Evolutionary conservation across 2,797 vertebrate species (phyloP).

Genomic region (Enteromius treurensis): DNA sequence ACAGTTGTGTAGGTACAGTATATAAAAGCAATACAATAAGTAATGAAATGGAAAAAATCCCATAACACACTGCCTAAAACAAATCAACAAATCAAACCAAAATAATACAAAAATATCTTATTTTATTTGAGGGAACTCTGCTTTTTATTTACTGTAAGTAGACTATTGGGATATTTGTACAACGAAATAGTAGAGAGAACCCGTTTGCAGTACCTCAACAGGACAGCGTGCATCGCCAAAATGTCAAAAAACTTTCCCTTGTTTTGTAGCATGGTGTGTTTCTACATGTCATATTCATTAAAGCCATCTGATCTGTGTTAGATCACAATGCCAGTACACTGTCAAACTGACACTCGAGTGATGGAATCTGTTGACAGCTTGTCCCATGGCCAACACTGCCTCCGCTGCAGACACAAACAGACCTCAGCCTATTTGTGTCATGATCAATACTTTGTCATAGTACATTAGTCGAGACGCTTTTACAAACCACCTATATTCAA

Average conservation of each 20-base stretch:
- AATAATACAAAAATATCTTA: not conserved
- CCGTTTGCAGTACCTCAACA: not conserved
- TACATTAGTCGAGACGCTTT: not conserved
- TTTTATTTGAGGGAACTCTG: not conserved
- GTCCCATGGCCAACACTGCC: conserved; percentile 14
- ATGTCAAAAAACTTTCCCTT: too few relatives aligned
- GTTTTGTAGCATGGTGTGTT: conserved; percentile 23
- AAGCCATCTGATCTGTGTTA: conserved; percentile 36
- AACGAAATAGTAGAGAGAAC: not conserved
- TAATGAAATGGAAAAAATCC: not conserved
- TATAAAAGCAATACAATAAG: not conserved
- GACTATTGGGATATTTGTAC: not conserved
- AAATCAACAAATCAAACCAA: too few relatives aligned
- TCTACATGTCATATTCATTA: conserved; percentile 39
- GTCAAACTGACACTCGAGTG: conserved; percentile 39
- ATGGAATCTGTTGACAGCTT: conserved; percentile 29
- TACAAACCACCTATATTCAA: not conserved
- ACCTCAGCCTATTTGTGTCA: conserved; percentile 21
- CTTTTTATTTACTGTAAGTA: not conserved
- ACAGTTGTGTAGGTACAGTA: not conserved
- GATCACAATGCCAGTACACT: conserved; percentile 37
- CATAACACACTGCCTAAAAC: too few relatives aligned
- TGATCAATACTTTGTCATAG: conserved; percentile 40
- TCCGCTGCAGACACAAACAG: conserved; percentile 25
- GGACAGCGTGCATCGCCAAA: not conserved